These are phyloP conservation scores for Pseudachorutes palmiensis DNA, from an alignment of 1,140 invertebrate species.

Conservation along the genomic window DNA sequence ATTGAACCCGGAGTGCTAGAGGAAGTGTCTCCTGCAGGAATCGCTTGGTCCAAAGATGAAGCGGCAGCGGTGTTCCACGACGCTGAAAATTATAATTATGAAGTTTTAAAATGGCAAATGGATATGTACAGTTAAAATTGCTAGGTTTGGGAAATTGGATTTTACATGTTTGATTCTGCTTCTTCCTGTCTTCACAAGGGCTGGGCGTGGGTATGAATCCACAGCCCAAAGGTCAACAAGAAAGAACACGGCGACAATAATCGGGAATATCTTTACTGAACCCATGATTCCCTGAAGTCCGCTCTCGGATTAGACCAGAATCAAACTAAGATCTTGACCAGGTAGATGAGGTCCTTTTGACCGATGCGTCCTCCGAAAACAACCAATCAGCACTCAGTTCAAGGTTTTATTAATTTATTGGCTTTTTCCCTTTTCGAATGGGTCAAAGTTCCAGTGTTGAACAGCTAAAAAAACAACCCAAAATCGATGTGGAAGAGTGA, in stretches of 20 bases:
- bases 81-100: too few species aligned
- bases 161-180: not conserved
- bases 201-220: not conserved
- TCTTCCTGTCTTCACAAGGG: not conserved
- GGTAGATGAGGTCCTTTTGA: too few species aligned
- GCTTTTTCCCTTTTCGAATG: too few species aligned
- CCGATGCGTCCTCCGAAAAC: not conserved
- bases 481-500: too few species aligned
- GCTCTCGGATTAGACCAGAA: not conserved
- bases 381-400: too few species aligned
- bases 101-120: not conserved
- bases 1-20: not conserved
- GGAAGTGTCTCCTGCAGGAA: too few species aligned
- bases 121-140: not conserved
- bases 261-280: not conserved
- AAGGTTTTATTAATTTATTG: too few species aligned
- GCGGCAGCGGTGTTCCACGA: not conserved
- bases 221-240: not conserved
- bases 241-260: not conserved
- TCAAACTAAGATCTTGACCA: not conserved
- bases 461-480: not conserved
- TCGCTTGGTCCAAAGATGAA: not conserved
- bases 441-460: not conserved
- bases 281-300: not conserved
- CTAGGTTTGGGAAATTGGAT: not conserved